Evolutionary conservation across 2,797 vertebrate species (phyloP).

Genomic region (Gorsachius magnificus): DNA sequence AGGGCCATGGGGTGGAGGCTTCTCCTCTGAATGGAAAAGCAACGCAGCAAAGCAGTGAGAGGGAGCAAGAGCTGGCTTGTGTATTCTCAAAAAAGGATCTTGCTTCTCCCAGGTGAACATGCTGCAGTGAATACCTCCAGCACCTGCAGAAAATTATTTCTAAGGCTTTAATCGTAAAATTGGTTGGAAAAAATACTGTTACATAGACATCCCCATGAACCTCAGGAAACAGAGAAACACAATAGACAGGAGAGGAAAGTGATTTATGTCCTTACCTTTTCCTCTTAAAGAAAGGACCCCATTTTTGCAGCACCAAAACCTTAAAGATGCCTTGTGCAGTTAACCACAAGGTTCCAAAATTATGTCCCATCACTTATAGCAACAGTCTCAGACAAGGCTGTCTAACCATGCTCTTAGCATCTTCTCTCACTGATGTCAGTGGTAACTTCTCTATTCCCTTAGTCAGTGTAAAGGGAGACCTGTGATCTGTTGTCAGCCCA

Average conservation of each 20-base stretch:
- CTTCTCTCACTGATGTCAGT: background rate
- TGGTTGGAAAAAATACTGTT: background rate
- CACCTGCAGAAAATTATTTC: background rate
- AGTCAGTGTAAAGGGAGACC: background rate
- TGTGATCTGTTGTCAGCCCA: background rate
- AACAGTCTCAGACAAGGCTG: background rate
- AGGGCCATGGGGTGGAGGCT: background rate
- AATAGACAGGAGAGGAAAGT: background rate
- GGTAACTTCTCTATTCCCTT: background rate
- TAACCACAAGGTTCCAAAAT: background rate
- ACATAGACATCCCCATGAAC: background rate
- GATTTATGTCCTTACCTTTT: background rate
- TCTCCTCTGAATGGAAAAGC: background rate
- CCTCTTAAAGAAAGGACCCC: background rate
- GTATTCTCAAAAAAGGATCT: background rate
- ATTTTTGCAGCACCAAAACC: background rate
- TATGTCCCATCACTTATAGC: background rate
- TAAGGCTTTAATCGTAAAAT: background rate
- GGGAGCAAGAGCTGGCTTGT: background rate
- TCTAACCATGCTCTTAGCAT: background rate
- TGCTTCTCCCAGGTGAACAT: background rate
- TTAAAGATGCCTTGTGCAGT: background rate
- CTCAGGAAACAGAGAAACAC: background rate
- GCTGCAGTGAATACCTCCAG: fast-evolving
- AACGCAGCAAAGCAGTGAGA: background rate